Percentiles rank a stretch among this genome's conserved stretches.
Conservation (phyloP, 2,888 invertebrate genomes). For the Clistopyga incitator region DNA sequence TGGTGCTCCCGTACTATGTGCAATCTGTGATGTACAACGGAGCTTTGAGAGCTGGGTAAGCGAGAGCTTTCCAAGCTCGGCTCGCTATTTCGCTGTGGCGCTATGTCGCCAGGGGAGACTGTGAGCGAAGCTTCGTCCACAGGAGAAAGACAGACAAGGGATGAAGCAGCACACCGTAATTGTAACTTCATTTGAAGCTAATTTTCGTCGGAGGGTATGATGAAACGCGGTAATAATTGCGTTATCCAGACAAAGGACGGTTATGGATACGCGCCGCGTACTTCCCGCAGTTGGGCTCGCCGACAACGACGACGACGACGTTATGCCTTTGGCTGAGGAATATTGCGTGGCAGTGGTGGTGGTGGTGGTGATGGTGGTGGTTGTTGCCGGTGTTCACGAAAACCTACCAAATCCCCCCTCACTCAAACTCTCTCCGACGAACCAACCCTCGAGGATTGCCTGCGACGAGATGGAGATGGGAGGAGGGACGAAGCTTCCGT, state of each 20-base stretch:
- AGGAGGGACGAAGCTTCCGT: conserved; percentile 74
- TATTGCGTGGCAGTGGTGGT: conserved; percentile 42
- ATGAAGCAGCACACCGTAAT: conserved; percentile 78
- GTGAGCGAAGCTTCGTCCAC: conserved; percentile 60
- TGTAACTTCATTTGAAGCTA: conserved; percentile 84
- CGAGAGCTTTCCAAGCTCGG: conserved; percentile 59
- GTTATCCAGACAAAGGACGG: conserved; percentile 84
- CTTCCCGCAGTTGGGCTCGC: conserved; percentile 62
- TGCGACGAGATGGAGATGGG: conserved; percentile 70
- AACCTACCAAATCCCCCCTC: conserved; percentile 16
- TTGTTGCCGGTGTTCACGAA: conserved; percentile 50
- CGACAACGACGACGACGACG: conserved; percentile 58
- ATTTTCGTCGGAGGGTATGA: conserved; percentile 83
- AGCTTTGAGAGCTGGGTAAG: conserved; percentile 60
- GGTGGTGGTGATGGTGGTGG: conserved; percentile 53
- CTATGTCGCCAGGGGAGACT: conserved; percentile 56
- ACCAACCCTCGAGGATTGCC: conserved; percentile 79
- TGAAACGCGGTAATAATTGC: conserved; percentile 84
- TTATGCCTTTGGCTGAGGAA: conserved; percentile 59
- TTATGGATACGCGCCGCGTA: conserved; percentile 83
- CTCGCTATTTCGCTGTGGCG: conserved; percentile 67
- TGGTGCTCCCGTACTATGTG: conserved; percentile 15
- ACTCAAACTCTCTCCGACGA: conserved; percentile 57
- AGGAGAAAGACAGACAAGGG: conserved; percentile 38
- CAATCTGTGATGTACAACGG: not conserved